Evolutionary conservation across 30 jellyfish, hydroid and myxozoan species (phyloP), one percentile per base, ranked within the genome.

Genomic region (Catostylus mosaicus): DNA sequence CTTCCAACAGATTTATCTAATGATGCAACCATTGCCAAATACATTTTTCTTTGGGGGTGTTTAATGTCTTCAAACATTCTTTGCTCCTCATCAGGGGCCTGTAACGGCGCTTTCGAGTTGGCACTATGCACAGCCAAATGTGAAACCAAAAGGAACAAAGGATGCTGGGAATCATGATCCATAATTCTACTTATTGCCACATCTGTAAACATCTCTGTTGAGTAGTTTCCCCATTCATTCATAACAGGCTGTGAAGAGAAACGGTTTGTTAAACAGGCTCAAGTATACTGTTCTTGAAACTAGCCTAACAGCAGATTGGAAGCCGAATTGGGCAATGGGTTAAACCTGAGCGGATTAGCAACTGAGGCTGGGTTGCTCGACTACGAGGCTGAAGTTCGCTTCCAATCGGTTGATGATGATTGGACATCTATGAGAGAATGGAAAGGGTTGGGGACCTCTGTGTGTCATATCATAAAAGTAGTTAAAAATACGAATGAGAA

Each of bases 71-170:
- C 81, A 34, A 52, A 70, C 22, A 20, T 22, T 36, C 72, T 32
- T 43, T 37, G 37, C 40, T 68, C 92, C 45, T 88, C 96, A 0
- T 88, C 85, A n/a, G 89, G 88, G 27, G 96, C 96, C 36, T 78
- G 88, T 34, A 88, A 33, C 24, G 96, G 96, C 6, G 77, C 88
- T 30, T 59, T 73, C 12, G 88, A 46, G 35, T 88, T 88, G 19
- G 87, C 96, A 54, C 96, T 86, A 83, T 86, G 96, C 19, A 86
- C 88, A 0, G 96, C 96, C 31, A 75, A 79, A 67, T 78, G 87
- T 10, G 96, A 79, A 12, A 88, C 65, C 83, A 78, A 33, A 27
- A 88, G 82, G 73, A 88, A 88, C 56, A 88, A 30, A 1, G 96
- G 96, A 22, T 80, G 57, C 37, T 33, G 23, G 32, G 43, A 61